Conservation (phyloP, 1,140 invertebrate genomes). For the Drosophila burlai region DNA sequence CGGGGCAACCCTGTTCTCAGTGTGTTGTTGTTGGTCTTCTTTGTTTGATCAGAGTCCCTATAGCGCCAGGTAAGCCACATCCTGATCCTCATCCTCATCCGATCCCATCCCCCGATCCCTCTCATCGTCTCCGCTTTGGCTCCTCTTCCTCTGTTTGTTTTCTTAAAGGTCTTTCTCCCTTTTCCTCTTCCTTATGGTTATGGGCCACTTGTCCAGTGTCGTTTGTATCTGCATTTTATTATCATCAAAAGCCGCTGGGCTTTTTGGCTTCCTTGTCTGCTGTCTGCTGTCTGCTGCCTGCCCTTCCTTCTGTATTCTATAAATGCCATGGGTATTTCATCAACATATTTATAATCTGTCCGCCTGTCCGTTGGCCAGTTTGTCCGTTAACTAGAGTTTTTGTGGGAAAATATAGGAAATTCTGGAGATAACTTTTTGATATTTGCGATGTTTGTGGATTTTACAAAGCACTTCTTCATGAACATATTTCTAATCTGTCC, state of each 20-base stretch:
- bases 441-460: not conserved
- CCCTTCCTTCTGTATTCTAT: conserved; percentile 3
- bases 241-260: conserved; percentile 62
- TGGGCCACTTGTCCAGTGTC: conserved; percentile 24
- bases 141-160: conserved; percentile 54
- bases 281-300: not conserved
- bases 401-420: not conserved
- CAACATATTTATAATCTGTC: conserved; percentile 10
- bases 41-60: conserved; percentile 49
- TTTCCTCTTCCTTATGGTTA: conserved; percentile 12
- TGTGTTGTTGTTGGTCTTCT: conserved; percentile 31
- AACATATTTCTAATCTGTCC: not conserved
- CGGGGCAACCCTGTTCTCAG: conserved; percentile 45
- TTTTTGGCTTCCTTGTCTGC: conserved; percentile 43
- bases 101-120: conserved; percentile 30
- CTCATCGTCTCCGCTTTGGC: conserved; percentile 21
- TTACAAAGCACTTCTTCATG: no score
- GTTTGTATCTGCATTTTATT: conserved; percentile 66
- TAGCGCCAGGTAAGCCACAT: conserved; percentile 79
- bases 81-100: conserved; percentile 36
- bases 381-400: conserved; percentile 6
- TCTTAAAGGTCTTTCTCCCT: conserved; percentile 39
- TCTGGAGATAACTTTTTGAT: not conserved
- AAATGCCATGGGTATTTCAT: conserved; percentile 14
- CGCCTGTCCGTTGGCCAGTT: not conserved